Evolutionary conservation across 1,140 invertebrate species (phyloP), one percentile per base, ranked within the genome.

Genomic region (Neodiprion fabricii): DNA sequence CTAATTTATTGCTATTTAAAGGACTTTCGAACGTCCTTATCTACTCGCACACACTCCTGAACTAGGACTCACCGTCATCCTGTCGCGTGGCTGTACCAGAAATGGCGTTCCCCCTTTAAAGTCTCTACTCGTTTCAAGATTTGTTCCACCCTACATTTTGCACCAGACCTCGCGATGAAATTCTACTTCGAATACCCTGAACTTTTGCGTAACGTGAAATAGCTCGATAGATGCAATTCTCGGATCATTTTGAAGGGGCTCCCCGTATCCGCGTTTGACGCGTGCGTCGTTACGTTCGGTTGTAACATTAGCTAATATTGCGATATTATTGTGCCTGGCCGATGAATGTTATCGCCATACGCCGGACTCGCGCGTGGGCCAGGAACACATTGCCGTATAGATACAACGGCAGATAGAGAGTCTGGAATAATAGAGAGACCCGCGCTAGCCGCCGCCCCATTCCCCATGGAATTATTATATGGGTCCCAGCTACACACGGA

Each of bases 1-100:
- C 49, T 74, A 76, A 83, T 84, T 80, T 86, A 87, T 87, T 87
- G 82, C 85, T 84, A 86, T 87, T 86, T 83, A 78, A 85, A 79
- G 81, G 77, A 82, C 83, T 83, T 84, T 84, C 81, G 85, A 81
- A 77, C 78, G 83, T 76, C 77, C 82, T 86, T 86, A 86, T 86
- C 85, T 80, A 76, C 76, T 80, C 69, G 71, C 71, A 70, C 73
- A 76, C 74, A 74, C 68, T 72, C 74, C 78, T 78, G 40, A 74
- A 77, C 53, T 47, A 17, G 21, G 17, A 21, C n/a, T 9, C 17
- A 14, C 48, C 48, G 5, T 14, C 47, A 69, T 53, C 48, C 21
- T 21, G 40, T 71, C 53, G 61, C 70, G 76, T 73, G 72, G 71
- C 71, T 68, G 70, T 72, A 61, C 74, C 72, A 76, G 74, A 67